These are phyloP conservation scores for Apodemus sylvaticus DNA, from an alignment of 2,113 vertebrate genomes.

Conservation along the genomic window DNA sequence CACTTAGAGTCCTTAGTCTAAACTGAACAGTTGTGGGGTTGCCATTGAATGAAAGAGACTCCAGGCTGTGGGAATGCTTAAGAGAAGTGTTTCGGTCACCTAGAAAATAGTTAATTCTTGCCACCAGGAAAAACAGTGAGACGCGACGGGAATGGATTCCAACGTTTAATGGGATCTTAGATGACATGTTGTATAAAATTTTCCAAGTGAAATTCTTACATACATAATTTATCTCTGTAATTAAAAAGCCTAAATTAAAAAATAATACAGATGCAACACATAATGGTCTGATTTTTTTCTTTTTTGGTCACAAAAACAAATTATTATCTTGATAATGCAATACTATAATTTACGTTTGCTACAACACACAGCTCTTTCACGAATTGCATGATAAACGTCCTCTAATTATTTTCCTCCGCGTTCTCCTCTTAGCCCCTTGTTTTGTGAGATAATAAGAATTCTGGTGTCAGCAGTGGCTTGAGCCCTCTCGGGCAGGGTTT, in stretches of 20 bases:
- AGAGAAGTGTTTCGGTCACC: not conserved
- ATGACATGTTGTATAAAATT: slow-evolving; percentile 44
- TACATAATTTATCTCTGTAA: slow-evolving; percentile 77
- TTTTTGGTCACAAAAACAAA: slow-evolving; percentile 72
- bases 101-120: slow-evolving; percentile 56
- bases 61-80: rapidly evolving
- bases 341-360: slow-evolving; percentile 74
- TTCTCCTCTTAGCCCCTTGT: slow-evolving; percentile 50
- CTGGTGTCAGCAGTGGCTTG: not conserved
- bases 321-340: slow-evolving; percentile 75
- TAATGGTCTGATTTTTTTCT: slow-evolving; percentile 79
- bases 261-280: slow-evolving; percentile 78
- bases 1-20: no score
- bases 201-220: slow-evolving; percentile 74
- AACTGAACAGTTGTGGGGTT: not conserved
- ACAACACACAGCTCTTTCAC: slow-evolving; percentile 66
- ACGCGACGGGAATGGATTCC: slow-evolving; percentile 25
- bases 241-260: slow-evolving; percentile 80
- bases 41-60: not conserved
- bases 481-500: not conserved
- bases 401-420: slow-evolving; percentile 64
- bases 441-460: not conserved
- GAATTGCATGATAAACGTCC: slow-evolving; percentile 66
- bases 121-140: not conserved
- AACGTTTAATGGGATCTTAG: slow-evolving; percentile 54